A percentile compares a stretch with the other conserved stretches of the same genome.
These are phyloP conservation scores for Carassius carassius DNA, from an alignment of 2,113 vertebrate genomes.

Conservation along the genomic window DNA sequence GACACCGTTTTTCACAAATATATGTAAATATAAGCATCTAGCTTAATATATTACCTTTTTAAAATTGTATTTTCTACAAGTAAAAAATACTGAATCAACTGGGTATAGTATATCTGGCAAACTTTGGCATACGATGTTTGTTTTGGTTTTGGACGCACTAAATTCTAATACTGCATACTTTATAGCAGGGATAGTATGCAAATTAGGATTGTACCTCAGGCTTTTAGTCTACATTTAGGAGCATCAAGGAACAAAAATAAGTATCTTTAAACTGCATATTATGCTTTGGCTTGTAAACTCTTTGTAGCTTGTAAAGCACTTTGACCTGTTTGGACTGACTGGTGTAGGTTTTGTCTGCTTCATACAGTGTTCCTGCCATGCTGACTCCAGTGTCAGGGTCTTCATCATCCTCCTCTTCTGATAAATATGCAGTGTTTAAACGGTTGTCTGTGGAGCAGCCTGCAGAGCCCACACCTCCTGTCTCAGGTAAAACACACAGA, in stretches of 20 bases:
- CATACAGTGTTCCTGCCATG: conserved; percentile 80
- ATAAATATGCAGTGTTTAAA: conserved; percentile 98
- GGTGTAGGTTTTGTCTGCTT: conserved; percentile 52
- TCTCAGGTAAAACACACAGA: conserved; percentile 80
- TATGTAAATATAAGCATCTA: background rate
- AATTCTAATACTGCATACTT: background rate
- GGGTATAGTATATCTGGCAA: background rate
- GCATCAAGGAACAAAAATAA: background rate
- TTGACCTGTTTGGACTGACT: background rate
- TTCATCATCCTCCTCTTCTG: conserved; percentile 78
- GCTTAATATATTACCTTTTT: background rate
- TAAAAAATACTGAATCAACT: background rate
- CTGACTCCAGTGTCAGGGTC: conserved; percentile 88
- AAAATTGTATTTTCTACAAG: background rate
- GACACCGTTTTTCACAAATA: background rate
- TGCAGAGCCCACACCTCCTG: conserved; percentile 76
- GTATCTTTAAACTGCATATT: background rate
- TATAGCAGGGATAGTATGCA: background rate
- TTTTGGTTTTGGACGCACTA: background rate
- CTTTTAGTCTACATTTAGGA: background rate
- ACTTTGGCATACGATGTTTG: background rate
- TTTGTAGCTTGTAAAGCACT: background rate
- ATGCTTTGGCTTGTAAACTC: background rate
- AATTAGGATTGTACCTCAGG: background rate
- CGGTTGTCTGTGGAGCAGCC: conserved; percentile 85